These are phyloP conservation scores for Strix uralensis DNA, from an alignment of 2,113 vertebrate species.

Conservation along the genomic window DNA sequence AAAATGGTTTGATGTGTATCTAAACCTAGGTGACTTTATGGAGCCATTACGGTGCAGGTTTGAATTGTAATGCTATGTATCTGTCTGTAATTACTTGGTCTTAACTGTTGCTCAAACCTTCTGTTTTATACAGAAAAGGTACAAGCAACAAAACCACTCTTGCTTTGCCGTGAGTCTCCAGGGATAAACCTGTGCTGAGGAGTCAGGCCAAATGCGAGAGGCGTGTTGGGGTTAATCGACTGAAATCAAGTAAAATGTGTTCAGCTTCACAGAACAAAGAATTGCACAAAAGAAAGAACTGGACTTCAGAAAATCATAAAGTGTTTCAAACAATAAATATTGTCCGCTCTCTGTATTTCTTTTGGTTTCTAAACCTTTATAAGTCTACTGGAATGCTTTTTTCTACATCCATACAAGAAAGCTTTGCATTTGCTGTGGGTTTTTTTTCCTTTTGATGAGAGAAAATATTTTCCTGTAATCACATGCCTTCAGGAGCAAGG, in stretches of 20 bases:
- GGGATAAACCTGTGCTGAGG: too few species aligned
- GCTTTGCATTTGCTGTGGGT: background rate
- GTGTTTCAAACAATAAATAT: background rate
- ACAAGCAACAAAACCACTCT: background rate
- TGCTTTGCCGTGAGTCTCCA: background rate
- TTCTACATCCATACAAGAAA: background rate
- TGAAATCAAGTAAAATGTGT: too few species aligned
- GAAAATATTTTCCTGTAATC: too few species aligned
- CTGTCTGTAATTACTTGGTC: background rate
- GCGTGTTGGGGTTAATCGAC: too few species aligned
- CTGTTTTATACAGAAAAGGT: background rate
- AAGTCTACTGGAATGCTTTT: background rate
- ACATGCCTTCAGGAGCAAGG: too few species aligned
- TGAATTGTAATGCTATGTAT: background rate
- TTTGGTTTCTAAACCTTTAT: background rate
- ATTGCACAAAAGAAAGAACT: background rate
- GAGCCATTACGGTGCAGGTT: background rate
- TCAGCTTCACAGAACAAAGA: background rate
- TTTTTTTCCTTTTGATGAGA: too few species aligned
- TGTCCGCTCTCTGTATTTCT: background rate
- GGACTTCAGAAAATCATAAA: background rate
- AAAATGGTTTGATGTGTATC: background rate
- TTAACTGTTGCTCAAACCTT: background rate
- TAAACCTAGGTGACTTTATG: conserved; percentile 31
- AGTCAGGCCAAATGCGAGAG: too few species aligned